Base-by-base conservation (phyloP, 2,888 invertebrate genomes). In the Neoaliturus tenellus region DNA sequence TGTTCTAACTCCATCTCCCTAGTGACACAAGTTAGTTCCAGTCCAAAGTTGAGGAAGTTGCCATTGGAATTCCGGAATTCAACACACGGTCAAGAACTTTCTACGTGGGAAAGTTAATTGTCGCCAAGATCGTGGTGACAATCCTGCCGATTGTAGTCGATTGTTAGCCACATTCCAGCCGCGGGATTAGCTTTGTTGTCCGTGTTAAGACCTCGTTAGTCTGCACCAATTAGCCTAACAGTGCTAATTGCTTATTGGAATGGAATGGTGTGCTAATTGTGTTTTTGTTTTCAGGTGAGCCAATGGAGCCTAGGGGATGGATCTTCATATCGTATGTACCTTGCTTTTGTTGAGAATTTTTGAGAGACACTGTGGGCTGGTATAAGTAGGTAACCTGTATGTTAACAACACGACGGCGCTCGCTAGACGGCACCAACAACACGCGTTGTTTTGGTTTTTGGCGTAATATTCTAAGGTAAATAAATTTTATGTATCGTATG, bases 211-310 rank as follows among this genome's bases (percentile, higher is more conserved):
- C 25, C 62, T 62, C 62, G 62, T 62, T 62, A 62, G 62, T 31
- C 62, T 20, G n/a, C n/a, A 55, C 23, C 62, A 62, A 62, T 1
- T 62, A 31, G 62, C 28, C 62, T 62, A 51, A 51, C 51, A 23
- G 5, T 10, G 14, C 51, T 23, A 28, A 28, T 62, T 62, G 31
- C 31, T 28, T 17, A 62, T 62, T 62, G 62, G 51, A 5, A 20
- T 23, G 14, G 25, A n/a, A 62, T 62, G 28, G 62, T 31, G 62
- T 62, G 62, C 62, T 62, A 62, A 62, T 31, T 28, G 28, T 62
- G 62, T 62, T 62, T 62, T 62, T 62, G 62, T 62, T 62, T 55
- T 62, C 17, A 62, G 62, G 62, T 62, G 62, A 62, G 62, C 28
- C 12, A 62, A 62, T 14, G 14, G 28, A 62, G 25, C 28, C 55